Percentiles rank a stretch among this genome's conserved stretches.
phyloP scores from a whole-genome alignment of 2,797 vertebrate genomes.

The Clarias fuscus region DNA sequence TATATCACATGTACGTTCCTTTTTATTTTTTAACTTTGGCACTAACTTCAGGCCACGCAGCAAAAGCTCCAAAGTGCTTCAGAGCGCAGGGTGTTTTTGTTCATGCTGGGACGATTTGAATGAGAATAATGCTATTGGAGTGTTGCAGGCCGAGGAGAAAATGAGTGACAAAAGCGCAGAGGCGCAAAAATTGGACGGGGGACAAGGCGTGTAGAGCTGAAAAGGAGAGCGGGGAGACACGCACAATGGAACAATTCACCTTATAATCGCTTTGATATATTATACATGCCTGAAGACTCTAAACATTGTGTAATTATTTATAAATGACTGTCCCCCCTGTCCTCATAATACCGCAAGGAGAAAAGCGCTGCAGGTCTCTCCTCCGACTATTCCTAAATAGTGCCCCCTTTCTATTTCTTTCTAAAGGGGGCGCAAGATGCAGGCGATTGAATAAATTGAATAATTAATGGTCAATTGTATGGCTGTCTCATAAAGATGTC shows the following conservation, averaged over 20 bases:
- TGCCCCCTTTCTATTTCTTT: conserved; percentile 72
- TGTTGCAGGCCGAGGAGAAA: conserved; percentile 89
- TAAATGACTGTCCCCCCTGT: conserved; percentile 94
- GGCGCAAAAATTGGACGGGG: conserved; percentile 92
- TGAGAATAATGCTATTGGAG: conserved; percentile 93
- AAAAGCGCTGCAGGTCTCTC: conserved; percentile 97
- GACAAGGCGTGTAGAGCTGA: conserved; percentile 93
- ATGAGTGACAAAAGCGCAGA: conserved; percentile 92
- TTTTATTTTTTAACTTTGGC: conserved; percentile 24
- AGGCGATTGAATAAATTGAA: conserved; percentile 82
- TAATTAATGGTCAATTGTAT: conserved; percentile 98
- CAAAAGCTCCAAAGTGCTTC: conserved; percentile 81
- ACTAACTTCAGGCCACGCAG: conserved; percentile 45
- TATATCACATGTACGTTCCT: conserved; percentile 15
- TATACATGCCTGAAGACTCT: conserved; percentile 99
- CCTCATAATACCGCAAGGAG: conserved; percentile 86
- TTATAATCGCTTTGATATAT: conserved; percentile 99
- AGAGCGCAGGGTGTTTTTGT: conserved; percentile 86
- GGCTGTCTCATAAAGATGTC: conserved; percentile 98
- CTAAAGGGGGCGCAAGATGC: conserved; percentile 82
- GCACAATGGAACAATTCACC: conserved; percentile 97
- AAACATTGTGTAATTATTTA: conserved; percentile 99
- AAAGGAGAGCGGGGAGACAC: conserved; percentile 83
- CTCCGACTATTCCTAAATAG: conserved; percentile 91
- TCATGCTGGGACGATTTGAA: conserved; percentile 96